Conservation (phyloP, 2,797 vertebrate species). For the Meda fulgida region DNA sequence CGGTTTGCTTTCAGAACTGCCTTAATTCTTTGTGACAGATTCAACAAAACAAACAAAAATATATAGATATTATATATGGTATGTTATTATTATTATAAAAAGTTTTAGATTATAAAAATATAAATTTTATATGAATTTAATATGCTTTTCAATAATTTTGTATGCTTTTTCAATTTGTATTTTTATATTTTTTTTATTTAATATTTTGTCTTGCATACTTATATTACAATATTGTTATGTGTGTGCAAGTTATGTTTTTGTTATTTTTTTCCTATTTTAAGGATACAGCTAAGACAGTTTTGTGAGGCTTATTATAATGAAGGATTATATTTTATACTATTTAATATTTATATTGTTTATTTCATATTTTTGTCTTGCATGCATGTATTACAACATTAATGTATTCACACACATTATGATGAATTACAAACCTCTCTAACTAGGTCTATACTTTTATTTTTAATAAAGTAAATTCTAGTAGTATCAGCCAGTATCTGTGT, state of each 20-base stretch:
- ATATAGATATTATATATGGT: no score
- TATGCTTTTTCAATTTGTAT: no score
- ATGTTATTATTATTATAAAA: no score
- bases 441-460: background rate
- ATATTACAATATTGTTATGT: background rate
- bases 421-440: background rate
- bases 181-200: background rate
- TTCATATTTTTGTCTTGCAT: background rate
- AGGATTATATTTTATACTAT: no score
- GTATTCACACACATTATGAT: background rate
- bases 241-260: no score
- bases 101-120: no score
- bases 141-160: no score
- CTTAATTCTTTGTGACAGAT: background rate
- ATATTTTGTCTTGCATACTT: background rate
- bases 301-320: background rate
- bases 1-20: background rate
- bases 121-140: no score
- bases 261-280: background rate
- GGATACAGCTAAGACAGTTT: background rate
- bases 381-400: background rate
- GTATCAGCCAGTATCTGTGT: background rate
- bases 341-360: background rate
- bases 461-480: background rate
- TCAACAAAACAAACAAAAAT: no score